phyloP scores from a whole-genome alignment of 1,140 invertebrate species.

The Caerostris darwini region DNA sequence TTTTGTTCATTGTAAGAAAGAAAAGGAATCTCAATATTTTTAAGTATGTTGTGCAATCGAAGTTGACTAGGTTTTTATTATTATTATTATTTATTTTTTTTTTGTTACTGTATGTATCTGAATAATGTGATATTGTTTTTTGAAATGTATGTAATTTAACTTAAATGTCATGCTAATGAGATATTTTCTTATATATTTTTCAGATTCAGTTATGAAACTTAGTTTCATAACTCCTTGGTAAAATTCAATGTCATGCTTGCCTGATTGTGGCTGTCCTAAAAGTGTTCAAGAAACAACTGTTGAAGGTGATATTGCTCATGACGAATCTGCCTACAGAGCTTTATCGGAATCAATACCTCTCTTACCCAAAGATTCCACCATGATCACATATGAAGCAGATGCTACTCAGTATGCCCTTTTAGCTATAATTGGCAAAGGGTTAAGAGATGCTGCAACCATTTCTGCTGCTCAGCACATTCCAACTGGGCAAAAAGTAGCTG shows the following conservation, averaged over 20 bases:
- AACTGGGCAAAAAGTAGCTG: constrained; percentile 87
- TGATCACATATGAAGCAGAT: constrained; percentile 80
- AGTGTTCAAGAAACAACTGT: constrained; percentile 65
- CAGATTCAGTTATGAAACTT: not conserved
- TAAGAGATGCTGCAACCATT: constrained; percentile 86
- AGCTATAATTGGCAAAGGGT: constrained; percentile 84
- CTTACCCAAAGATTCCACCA: constrained; percentile 78
- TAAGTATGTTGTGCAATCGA: too few species aligned
- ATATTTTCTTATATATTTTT: not conserved
- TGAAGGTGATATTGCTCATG: constrained; percentile 73
- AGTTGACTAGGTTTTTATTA: too few species aligned
- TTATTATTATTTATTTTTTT: too few species aligned
- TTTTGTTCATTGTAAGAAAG: too few species aligned
- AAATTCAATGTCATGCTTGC: constrained; percentile 77
- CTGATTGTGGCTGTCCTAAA: constrained; percentile 77
- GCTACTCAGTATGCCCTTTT: constrained; percentile 80
- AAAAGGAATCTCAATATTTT: too few species aligned
- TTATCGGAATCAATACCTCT: constrained; percentile 79
- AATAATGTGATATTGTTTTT: too few species aligned
- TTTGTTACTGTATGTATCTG: too few species aligned
- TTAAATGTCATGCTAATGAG: too few species aligned
- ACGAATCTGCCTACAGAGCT: constrained; percentile 75
- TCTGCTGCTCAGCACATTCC: constrained; percentile 87
- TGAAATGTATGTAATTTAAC: too few species aligned
- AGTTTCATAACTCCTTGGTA: not conserved